Conservation (phyloP, 2,888 invertebrate genomes). For the Lacanobia wlatinum region DNA sequence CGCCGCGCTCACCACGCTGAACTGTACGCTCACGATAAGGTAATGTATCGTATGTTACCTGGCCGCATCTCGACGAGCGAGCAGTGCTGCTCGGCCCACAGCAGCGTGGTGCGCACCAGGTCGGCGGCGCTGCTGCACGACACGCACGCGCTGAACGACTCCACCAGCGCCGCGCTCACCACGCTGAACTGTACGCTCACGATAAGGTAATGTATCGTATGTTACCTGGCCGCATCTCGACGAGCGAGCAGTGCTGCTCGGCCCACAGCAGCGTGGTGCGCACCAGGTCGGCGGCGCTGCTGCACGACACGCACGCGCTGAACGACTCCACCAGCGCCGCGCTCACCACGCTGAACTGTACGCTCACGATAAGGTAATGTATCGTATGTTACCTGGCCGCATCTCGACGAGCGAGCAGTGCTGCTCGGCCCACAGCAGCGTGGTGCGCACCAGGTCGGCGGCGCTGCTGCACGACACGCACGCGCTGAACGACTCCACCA, state of each 20-base stretch:
- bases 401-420: conserved; percentile 98
- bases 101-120: conserved; percentile 96
- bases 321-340: conserved; percentile 97
- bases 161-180: conserved; percentile 93
- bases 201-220: neutral
- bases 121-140: conserved; percentile 97
- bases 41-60: conserved; percentile 89
- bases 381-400: conserved; percentile 94
- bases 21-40: neutral
- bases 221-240: conserved; percentile 97
- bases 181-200: neutral
- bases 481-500: conserved; percentile 97
- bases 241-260: conserved; percentile 98
- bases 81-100: conserved; percentile 99
- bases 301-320: conserved; percentile 97
- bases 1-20: conserved; percentile 89
- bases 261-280: conserved; percentile 98
- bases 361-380: neutral
- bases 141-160: conserved; percentile 97
- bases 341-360: conserved; percentile 28
- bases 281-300: conserved; percentile 96
- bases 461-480: conserved; percentile 97
- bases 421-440: conserved; percentile 98
- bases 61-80: conserved; percentile 98
- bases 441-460: conserved; percentile 97